These are phyloP conservation scores for Nymphalis c-album DNA, from an alignment of 2,888 invertebrate genomes.

Conservation along the genomic window DNA sequence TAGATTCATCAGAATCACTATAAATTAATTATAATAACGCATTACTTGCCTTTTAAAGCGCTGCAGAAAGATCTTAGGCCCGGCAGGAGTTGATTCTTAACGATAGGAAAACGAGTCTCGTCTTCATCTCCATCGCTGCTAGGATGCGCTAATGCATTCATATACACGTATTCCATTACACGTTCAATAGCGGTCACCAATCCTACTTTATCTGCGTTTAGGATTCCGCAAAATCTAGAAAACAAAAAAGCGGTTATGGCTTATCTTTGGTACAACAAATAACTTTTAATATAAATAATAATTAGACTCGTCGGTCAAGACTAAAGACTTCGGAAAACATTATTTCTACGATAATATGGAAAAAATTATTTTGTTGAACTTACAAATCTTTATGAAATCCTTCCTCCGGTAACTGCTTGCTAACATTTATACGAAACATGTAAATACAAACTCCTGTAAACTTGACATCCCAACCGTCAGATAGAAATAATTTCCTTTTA, in stretches of 20 bases:
- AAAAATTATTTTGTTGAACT: conserved; percentile 47
- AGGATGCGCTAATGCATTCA: conserved; percentile 93
- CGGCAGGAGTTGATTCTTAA: conserved; percentile 91
- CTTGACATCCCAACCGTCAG: conserved; percentile 91
- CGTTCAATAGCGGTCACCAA: conserved; percentile 93
- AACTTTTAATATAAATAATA: too few relatives aligned
- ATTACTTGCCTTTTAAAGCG: conserved; percentile 86
- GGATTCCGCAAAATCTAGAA: conserved; percentile 87
- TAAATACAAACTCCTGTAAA: conserved; percentile 92
- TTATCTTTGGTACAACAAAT: not conserved
- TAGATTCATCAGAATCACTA: not conserved
- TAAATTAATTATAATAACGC: not conserved
- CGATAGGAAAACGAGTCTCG: conserved; percentile 88
- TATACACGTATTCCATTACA: conserved; percentile 93
- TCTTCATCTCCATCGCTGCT: conserved; percentile 91
- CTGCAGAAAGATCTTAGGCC: conserved; percentile 93
- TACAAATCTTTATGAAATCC: conserved; percentile 93
- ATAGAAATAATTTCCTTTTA: conserved; percentile 91
- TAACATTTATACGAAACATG: conserved; percentile 91
- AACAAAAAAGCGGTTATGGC: not conserved
- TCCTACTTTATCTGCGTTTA: conserved; percentile 89
- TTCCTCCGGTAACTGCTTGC: conserved; percentile 93
- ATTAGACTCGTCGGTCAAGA: not conserved
- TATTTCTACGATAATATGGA: not conserved
- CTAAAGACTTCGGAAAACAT: not conserved